These are phyloP conservation scores for Malurus alboscapulatus DNA, from an alignment of 2,113 vertebrate species.

Conservation along the genomic window DNA sequence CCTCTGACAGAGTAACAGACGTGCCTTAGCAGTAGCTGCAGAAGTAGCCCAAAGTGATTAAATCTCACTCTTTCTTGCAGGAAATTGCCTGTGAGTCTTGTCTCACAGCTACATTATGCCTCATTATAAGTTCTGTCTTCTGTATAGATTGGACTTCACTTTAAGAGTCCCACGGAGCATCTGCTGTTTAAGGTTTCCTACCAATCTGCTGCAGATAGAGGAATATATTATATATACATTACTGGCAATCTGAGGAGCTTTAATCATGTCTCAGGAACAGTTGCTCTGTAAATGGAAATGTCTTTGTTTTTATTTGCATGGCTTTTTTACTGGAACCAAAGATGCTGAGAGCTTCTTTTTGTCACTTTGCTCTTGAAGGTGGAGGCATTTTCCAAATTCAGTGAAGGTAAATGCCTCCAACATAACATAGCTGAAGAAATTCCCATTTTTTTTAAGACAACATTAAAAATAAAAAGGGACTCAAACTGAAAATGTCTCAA, in stretches of 20 bases:
- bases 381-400: background rate
- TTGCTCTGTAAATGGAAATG: background rate
- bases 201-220: conserved; percentile 35
- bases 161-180: conserved; percentile 7
- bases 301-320: background rate
- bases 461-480: background rate
- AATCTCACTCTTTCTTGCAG: conserved; percentile 65
- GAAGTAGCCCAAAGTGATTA: conserved; percentile 59
- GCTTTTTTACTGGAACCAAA: background rate
- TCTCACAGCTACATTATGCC: conserved; percentile 64
- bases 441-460: background rate
- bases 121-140: conserved; percentile 63
- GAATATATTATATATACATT: conserved; percentile 38
- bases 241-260: background rate
- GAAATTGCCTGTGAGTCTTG: conserved; percentile 66
- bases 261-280: background rate
- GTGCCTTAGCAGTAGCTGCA: conserved; percentile 5
- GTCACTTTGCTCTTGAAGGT: background rate
- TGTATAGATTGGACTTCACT: conserved; percentile 6
- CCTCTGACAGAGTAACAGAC: conserved; percentile 1
- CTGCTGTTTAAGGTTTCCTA: conserved; percentile 32
- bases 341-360: background rate
- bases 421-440: background rate
- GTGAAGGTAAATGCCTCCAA: background rate
- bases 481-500: background rate